phyloP scores from a whole-genome alignment of 2,797 vertebrate species.

The Oreonectes daqikongensis region DNA sequence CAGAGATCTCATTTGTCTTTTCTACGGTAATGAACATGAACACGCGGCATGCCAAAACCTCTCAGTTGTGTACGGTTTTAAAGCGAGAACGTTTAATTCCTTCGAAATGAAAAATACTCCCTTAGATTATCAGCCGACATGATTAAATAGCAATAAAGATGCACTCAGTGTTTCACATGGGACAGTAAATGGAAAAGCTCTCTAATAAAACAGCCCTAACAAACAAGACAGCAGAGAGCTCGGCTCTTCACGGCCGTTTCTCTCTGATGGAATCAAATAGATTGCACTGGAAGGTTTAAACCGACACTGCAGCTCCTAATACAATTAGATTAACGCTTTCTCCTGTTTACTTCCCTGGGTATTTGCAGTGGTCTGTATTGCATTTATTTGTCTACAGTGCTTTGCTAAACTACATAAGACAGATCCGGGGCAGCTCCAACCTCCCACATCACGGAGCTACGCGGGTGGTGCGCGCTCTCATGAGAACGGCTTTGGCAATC shows the following conservation, averaged over 20 bases:
- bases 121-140: slow-evolving; percentile 75
- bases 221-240: slow-evolving; percentile 53
- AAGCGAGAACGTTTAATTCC: slow-evolving; percentile 52
- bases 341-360: slow-evolving; percentile 64
- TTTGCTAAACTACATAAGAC: slow-evolving; percentile 65
- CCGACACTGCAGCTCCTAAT: slow-evolving; percentile 64
- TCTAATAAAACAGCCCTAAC: slow-evolving; percentile 74
- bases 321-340: slow-evolving; percentile 67
- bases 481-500: slow-evolving; percentile 53
- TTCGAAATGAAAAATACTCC: slow-evolving; percentile 68
- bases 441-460: slow-evolving; percentile 55
- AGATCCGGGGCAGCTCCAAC: slow-evolving; percentile 57
- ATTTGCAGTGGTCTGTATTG: slow-evolving; percentile 63
- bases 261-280: slow-evolving; percentile 66
- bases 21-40: slow-evolving; percentile 1
- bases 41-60: slow-evolving; percentile 5
- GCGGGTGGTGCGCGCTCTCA: slow-evolving; percentile 41
- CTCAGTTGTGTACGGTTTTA: slow-evolving; percentile 47
- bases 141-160: slow-evolving; percentile 80
- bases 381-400: slow-evolving; percentile 67
- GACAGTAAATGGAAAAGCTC: slow-evolving; percentile 73
- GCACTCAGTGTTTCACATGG: slow-evolving; percentile 64
- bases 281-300: slow-evolving; percentile 67
- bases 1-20: background rate
- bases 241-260: slow-evolving; percentile 51